Base-by-base conservation (phyloP, 2,888 invertebrate genomes). In the Drosophila mimica region DNA sequence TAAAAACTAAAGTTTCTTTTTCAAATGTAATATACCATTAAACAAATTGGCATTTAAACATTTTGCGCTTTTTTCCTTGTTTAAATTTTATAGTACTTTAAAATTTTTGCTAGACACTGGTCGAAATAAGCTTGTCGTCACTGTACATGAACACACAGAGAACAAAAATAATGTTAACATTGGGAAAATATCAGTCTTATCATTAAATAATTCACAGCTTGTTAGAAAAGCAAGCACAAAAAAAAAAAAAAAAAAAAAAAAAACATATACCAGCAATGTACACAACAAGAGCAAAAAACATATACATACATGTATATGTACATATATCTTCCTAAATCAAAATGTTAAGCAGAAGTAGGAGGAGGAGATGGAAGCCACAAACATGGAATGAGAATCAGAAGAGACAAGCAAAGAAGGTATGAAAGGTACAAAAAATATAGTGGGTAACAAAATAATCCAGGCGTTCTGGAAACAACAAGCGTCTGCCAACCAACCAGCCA, bases 151-250 rank as follows among this genome's bases (percentile, higher is more conserved):
- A 11, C 33, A 51, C n/a, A 34, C 48, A 15, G 33, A 20, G 11
- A 30, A 4, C 30, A 49, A 36, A 51, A 9, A 7, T 20, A 31
- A 49, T 28, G 28, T 49, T 20, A 58, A 33, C 31, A 48, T 40
- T 31, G 38, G 38, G 25, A 67, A 70, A 80, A 68, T 66, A 60
- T 67, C 65, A 54, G 60, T 68, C 68, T 43, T 74, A 63, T 67
- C 66, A 81, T 81, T 81, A 81, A 74, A 81, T 73, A 81, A 70
- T 78, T 78, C 70, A 72, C 78, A 75, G 82, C 75, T 81, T 71
- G 81, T 81, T 78, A 72, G 65, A 63, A 71, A 74, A 66, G 49
- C 59, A 71, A 66, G 69, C 70, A 61, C 58, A 74, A 59, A 72
- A 66, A 58, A n/a, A 20, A 33, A 72, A 63, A 52, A 49, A 59